Conservation (phyloP, 2,113 vertebrate genomes). For the Actinemys pallida region DNA sequence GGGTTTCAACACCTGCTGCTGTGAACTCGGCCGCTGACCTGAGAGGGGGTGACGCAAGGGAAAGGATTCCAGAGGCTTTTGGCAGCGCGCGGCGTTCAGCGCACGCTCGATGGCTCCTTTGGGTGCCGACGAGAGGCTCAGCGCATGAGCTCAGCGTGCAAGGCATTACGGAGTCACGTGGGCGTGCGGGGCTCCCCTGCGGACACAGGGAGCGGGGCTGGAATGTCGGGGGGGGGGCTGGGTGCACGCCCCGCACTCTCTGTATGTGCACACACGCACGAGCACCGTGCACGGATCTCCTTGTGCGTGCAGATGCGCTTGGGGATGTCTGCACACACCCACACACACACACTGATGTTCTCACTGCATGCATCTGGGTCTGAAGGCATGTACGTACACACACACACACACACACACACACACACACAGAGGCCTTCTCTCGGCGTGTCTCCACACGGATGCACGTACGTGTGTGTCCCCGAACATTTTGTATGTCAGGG, state of each 20-base stretch:
- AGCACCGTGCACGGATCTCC: background rate
- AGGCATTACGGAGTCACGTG: background rate
- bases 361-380: background rate
- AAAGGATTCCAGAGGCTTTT: conserved; percentile 69
- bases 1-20: conserved; percentile 74
- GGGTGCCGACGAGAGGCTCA: conserved; percentile 59
- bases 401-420: background rate
- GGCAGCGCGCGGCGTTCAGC: conserved; percentile 15
- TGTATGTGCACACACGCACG: background rate
- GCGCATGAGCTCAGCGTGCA: conserved; percentile 59
- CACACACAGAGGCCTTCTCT: background rate
- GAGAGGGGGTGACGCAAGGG: conserved; percentile 65
- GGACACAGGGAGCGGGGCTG: background rate
- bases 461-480: background rate
- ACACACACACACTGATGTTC: no score
- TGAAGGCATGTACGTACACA: background rate
- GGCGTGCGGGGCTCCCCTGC: rapidly evolving
- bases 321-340: background rate
- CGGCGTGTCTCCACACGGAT: background rate
- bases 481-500: background rate
- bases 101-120: conserved; percentile 59
- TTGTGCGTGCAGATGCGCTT: rapidly evolving
- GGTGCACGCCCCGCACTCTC: background rate
- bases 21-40: conserved; percentile 62
- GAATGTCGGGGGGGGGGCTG: background rate